Percentiles rank a stretch among this genome's conserved stretches.
phyloP scores from a whole-genome alignment of 2,113 vertebrate genomes.

The Rousettus leschenaultii region DNA sequence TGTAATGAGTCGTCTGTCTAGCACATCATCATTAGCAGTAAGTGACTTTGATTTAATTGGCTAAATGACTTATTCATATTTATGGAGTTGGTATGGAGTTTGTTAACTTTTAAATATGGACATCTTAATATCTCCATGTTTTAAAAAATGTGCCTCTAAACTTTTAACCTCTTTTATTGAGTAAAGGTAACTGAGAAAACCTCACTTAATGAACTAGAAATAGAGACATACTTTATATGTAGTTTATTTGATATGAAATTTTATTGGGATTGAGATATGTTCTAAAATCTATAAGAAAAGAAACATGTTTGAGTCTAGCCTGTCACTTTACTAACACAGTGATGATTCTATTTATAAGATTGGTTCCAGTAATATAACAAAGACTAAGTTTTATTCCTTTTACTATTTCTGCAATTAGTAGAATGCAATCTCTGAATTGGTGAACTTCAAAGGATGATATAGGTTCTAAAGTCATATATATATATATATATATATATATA shows the following conservation, averaged over 20 bases:
- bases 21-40: conserved; percentile 91
- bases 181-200: conserved; percentile 27
- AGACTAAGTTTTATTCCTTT: conserved; percentile 15
- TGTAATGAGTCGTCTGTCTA: conserved; percentile 81
- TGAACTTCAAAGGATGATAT: not conserved
- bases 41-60: conserved; percentile 68
- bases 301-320: not conserved
- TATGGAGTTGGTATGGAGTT: not conserved
- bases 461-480: not conserved
- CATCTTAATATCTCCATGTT: not conserved
- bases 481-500: not conserved
- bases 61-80: not conserved
- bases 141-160: not conserved
- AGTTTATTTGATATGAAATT: conserved; percentile 23
- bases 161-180: not conserved
- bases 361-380: not conserved
- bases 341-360: not conserved
- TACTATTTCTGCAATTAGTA: conserved; percentile 25
- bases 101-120: not conserved
- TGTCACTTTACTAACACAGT: not conserved
- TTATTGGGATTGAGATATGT: not conserved
- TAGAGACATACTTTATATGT: not conserved
- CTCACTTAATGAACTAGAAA: not conserved
- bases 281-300: conserved; percentile 14
- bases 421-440: not conserved